These are phyloP conservation scores for Pristis pectinata DNA, from an alignment of 2,797 vertebrate species.

Conservation along the genomic window DNA sequence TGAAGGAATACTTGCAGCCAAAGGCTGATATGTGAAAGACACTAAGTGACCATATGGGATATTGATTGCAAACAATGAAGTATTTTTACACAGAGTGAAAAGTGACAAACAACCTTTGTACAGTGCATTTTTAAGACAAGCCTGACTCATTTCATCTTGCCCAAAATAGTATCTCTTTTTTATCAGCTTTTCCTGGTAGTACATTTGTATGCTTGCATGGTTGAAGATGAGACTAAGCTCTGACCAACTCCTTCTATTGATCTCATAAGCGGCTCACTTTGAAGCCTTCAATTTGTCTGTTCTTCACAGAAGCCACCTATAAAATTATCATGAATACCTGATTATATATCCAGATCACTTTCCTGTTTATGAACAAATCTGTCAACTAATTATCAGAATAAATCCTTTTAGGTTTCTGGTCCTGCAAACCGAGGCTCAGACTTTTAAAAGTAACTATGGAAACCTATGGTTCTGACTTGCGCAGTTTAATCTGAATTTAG, in stretches of 20 bases:
- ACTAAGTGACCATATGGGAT: background rate
- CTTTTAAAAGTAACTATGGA: background rate
- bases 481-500: background rate
- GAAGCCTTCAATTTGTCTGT: background rate
- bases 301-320: background rate
- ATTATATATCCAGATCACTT: background rate
- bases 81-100: background rate
- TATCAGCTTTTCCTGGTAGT: background rate
- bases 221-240: background rate
- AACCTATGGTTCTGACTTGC: background rate
- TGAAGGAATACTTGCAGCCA: background rate
- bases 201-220: background rate
- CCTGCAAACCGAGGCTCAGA: background rate
- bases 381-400: background rate
- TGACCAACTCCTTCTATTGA: background rate
- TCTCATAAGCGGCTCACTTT: background rate
- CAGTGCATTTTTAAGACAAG: background rate
- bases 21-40: background rate
- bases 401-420: background rate
- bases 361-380: background rate
- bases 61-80: background rate
- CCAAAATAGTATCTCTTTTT: background rate
- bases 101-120: background rate
- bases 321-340: background rate
- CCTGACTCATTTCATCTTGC: background rate